phyloP scores from a whole-genome alignment of 2,113 vertebrate genomes.

The Mixornis gularis region DNA sequence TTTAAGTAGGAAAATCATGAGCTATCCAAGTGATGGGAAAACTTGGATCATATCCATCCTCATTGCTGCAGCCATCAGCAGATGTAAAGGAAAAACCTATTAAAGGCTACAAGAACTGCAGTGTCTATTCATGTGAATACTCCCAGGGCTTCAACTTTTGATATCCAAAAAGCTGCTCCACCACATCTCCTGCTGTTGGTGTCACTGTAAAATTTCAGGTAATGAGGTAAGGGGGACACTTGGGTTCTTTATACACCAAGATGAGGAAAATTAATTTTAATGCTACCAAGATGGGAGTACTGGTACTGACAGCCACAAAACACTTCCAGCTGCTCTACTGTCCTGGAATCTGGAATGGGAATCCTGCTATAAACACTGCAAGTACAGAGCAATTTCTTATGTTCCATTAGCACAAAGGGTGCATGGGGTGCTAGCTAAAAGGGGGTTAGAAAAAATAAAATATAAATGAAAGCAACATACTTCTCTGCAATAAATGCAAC shows the following conservation, averaged over 20 bases:
- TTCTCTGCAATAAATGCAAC: background rate
- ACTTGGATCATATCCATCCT: background rate
- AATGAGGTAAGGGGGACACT: constrained; percentile 58
- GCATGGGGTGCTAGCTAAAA: background rate
- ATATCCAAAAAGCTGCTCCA: constrained; percentile 6
- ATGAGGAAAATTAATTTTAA: constrained; percentile 71
- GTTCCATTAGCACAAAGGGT: background rate
- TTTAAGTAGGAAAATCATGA: background rate
- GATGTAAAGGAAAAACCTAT: background rate
- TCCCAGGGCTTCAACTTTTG: background rate
- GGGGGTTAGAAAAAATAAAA: background rate
- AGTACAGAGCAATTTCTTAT: background rate
- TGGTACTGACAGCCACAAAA: constrained; percentile 54
- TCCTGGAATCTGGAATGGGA: constrained; percentile 29
- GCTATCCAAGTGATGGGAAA: background rate
- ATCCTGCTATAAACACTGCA: constrained; percentile 18
- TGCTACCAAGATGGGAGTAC: constrained; percentile 58
- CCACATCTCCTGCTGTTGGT: background rate
- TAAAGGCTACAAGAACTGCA: background rate
- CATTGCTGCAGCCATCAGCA: background rate
- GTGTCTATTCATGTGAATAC: background rate
- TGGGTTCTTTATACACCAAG: constrained; percentile 49
- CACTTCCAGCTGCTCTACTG: constrained; percentile 56
- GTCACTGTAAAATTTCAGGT: constrained; percentile 53
- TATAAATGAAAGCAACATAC: background rate